Percentiles rank a stretch among this genome's conserved stretches.
phyloP scores from a whole-genome alignment of 2,888 invertebrate genomes.

The Protonemura montana region DNA sequence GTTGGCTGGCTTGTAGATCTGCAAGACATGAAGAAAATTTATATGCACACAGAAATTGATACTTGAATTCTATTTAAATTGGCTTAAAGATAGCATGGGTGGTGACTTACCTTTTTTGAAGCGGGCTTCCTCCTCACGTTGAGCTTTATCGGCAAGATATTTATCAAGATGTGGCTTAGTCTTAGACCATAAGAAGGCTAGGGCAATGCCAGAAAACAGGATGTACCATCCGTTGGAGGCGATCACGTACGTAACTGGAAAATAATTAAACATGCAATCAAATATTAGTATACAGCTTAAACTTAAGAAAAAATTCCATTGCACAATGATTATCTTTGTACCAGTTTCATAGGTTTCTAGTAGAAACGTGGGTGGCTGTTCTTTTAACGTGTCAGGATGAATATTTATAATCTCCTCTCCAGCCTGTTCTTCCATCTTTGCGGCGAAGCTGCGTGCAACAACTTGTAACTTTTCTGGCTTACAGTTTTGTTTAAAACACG shows the following conservation, averaged over 20 bases:
- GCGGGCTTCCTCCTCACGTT: not conserved
- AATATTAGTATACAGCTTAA: no score
- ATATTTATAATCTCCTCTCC: not conserved
- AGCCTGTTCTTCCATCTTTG: not conserved
- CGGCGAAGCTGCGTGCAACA: no score
- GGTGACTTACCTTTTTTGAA: not conserved
- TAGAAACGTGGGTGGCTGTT: not conserved
- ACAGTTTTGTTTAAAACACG: not conserved
- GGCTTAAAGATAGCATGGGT: not conserved
- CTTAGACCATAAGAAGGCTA: not conserved
- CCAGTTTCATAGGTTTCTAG: not conserved
- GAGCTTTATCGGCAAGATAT: not conserved
- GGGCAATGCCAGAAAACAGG: not conserved
- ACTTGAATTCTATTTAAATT: no score
- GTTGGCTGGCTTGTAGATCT: no score
- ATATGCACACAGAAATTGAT: no score
- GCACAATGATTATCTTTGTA: no score
- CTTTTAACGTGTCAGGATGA: slow-evolving; percentile 18
- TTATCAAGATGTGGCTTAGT: not conserved
- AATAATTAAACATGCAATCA: not conserved
- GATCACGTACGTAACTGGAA: not conserved
- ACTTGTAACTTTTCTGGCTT: no score
- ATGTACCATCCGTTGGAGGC: slow-evolving; percentile 15
- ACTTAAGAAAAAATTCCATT: no score
- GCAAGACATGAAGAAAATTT: no score